phyloP scores from a whole-genome alignment of 2,888 invertebrate species.

The Aphodius sticticus region DNA sequence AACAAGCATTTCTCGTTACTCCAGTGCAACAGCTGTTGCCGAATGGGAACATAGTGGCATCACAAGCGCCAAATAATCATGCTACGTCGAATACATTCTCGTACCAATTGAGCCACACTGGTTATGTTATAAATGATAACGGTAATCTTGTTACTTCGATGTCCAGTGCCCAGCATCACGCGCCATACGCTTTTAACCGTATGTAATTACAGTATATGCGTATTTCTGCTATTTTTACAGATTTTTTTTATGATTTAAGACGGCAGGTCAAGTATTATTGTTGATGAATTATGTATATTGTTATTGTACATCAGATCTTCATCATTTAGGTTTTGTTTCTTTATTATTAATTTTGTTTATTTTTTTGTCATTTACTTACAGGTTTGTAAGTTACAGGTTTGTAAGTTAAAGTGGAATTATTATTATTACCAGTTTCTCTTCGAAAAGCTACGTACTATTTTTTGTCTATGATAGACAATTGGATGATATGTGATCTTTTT shows the following conservation, averaged over 20 bases:
- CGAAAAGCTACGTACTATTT: too few species aligned
- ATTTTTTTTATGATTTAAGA: background rate
- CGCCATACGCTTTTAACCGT: conserved; percentile 59
- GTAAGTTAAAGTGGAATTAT: too few species aligned
- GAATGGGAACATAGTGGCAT: conserved; percentile 55
- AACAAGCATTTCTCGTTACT: conserved; percentile 71
- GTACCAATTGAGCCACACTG: conserved; percentile 59
- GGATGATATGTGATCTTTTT: too few species aligned
- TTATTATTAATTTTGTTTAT: too few species aligned
- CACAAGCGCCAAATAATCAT: conserved; percentile 55
- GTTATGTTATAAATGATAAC: conserved; percentile 61
- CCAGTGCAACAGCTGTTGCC: conserved; percentile 72
- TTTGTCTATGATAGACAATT: too few species aligned
- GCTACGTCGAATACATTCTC: conserved; percentile 57
- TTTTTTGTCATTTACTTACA: too few species aligned
- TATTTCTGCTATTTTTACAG: background rate
- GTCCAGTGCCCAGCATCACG: conserved; percentile 57
- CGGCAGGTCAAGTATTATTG: background rate
- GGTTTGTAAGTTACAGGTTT: too few species aligned
- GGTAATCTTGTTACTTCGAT: conserved; percentile 59
- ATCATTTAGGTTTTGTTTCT: too few species aligned
- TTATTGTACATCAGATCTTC: too few species aligned
- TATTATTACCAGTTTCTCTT: too few species aligned
- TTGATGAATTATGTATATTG: too few species aligned
- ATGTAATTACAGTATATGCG: conserved; percentile 49